Evolutionary conservation across 2,797 vertebrate species (phyloP), one percentile per base, ranked within the genome.

Genomic region (Sorex maritimensis): DNA sequence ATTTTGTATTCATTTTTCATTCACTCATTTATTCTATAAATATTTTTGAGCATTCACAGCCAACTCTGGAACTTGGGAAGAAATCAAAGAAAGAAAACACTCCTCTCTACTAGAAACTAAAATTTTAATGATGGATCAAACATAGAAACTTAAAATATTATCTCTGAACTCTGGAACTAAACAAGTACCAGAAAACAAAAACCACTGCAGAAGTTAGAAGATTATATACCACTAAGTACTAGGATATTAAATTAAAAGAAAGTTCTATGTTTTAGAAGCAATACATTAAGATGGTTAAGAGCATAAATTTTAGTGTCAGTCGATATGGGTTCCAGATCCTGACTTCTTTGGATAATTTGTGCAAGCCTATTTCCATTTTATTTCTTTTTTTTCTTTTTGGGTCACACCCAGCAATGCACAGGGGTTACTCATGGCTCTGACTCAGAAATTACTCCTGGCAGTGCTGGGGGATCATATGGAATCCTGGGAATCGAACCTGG

Each of bases 21-120:
- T 34, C 34, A 34, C 34, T 34, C 26, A 83, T 78, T 87, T 61
- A 74, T 94, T 72, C 34, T 80, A 93, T 44, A 96, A 86, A 21
- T 78, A 87, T 71, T 93, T 85, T 58, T 89, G 34, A 88, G 58
- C 2, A 26, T 9, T 78, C n/a, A 92, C n/a, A 77, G 52, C 9
- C 5, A 80, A 80, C 41, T 46, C 28, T 21, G 14, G 21, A n/a
- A 28, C 74, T 75, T 67, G 3, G 63, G 46, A 88, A 5, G 63
- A 91, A 81, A n/a, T 17, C 28, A 77, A 49, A 72, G 55, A 52
- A 88, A 13, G 21, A 23, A 46, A 69, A 86, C 58, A 23, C 14
- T 15, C 34, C 7, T 46, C 10, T 93, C 44, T 83, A 23, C 5
- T 30, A 78, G 19, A 15, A 93, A 74, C 55, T 81, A 80, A 83